Conservation (phyloP, 2,113 vertebrate species). For the Dascyllus trimaculatus region DNA sequence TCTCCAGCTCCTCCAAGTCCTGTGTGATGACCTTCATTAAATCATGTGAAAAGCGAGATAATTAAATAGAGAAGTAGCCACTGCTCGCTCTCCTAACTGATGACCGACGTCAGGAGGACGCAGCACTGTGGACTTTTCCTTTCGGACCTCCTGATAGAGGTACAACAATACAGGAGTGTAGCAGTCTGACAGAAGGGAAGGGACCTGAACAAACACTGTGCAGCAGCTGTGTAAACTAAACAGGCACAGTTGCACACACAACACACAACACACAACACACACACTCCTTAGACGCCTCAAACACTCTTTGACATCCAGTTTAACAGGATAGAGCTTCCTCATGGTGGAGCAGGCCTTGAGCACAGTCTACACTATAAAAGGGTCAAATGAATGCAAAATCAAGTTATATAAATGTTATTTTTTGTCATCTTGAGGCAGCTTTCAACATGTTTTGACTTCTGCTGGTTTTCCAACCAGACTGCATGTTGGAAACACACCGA, state of each 20-base stretch:
- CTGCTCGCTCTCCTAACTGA: not conserved
- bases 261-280: slow-evolving; percentile 22
- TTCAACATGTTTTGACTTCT: too few relatives aligned
- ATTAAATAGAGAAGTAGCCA: not conserved
- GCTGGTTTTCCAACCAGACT: too few relatives aligned
- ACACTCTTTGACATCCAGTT: slow-evolving; percentile 37
- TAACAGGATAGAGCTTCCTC: slow-evolving; percentile 61
- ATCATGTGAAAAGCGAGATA: not conserved
- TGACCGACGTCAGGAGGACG: not conserved
- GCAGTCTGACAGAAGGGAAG: slow-evolving; percentile 50
- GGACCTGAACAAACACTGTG: slow-evolving; percentile 67
- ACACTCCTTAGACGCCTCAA: slow-evolving; percentile 3
- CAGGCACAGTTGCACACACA: slow-evolving; percentile 10
- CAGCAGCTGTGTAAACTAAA: slow-evolving; percentile 78
- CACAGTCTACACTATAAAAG: not conserved
- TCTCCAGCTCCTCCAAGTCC: too few relatives aligned
- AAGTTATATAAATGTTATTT: too few relatives aligned
- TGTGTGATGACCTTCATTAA: not conserved
- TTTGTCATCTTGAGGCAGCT: too few relatives aligned
- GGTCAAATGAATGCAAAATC: too few relatives aligned
- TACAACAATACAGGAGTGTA: slow-evolving; percentile 44
- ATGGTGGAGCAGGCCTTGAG: not conserved
- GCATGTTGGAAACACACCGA: too few relatives aligned
- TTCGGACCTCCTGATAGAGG: slow-evolving; percentile 34
- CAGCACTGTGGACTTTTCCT: slow-evolving; percentile 40